Percentiles rank a stretch among this genome's conserved stretches.
Evolutionary conservation across 2,888 invertebrate genomes (phyloP).

Genomic region (Anorthoa munda): DNA sequence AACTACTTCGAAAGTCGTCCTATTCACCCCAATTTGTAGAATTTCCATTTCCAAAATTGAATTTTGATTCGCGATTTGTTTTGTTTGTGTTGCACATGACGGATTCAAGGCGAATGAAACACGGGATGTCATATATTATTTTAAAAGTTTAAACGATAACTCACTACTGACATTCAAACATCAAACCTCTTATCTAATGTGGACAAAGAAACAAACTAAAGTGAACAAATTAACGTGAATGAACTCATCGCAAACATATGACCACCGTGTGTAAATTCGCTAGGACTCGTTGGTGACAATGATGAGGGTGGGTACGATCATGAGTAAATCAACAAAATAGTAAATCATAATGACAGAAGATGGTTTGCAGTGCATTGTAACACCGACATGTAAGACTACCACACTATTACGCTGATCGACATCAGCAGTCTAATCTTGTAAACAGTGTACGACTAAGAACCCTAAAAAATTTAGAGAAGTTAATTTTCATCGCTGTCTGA

Average conservation of each 20-base stretch:
- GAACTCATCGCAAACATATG: constrained; percentile 89
- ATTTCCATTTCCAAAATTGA: constrained; percentile 75
- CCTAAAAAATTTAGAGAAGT: background rate
- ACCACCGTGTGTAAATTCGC: constrained; percentile 91
- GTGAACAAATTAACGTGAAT: constrained; percentile 88
- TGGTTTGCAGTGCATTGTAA: constrained; percentile 68
- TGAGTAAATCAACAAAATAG: constrained; percentile 69
- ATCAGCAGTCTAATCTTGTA: constrained; percentile 27
- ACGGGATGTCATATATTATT: constrained; percentile 91
- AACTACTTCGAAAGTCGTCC: constrained; percentile 91
- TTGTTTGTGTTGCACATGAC: constrained; percentile 90
- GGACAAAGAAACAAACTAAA: constrained; percentile 85
- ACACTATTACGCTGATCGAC: constrained; percentile 30
- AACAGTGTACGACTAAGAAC: background rate
- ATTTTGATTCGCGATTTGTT: constrained; percentile 80
- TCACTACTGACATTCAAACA: constrained; percentile 90
- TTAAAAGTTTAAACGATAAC: constrained; percentile 87
- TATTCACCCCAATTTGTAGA: constrained; percentile 82
- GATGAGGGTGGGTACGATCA: constrained; percentile 70
- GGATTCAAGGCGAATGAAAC: constrained; percentile 91
- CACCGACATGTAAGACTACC: constrained; percentile 27
- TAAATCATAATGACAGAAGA: constrained; percentile 50
- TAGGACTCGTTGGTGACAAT: constrained; percentile 84
- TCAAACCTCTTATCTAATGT: constrained; percentile 87
- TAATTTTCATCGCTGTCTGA: background rate